A percentile compares a stretch with the other conserved stretches of the same genome.
phyloP scores from a whole-genome alignment of 1,140 invertebrate species.

The Semibalanus balanoides region DNA sequence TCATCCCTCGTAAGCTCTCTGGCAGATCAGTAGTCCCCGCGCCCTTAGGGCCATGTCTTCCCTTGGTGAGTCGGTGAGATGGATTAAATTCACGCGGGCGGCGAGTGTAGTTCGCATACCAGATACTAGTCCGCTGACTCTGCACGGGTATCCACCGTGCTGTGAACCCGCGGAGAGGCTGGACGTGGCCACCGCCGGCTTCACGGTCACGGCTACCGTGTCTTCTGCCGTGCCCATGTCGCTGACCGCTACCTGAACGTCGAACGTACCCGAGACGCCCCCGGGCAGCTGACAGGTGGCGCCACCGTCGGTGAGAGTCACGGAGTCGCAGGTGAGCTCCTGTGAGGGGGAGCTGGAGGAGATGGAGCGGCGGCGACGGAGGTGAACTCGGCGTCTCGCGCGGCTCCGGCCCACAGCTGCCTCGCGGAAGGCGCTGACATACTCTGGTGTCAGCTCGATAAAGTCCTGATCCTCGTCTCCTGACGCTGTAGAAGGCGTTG shows the following conservation, averaged over 20 bases:
- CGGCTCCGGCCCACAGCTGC: conserved; percentile 5
- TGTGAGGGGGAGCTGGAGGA: neutral
- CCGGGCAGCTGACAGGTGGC: conserved; percentile 4
- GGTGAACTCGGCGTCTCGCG: neutral
- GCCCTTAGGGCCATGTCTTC: no score
- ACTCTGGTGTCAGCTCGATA: conserved; percentile 7
- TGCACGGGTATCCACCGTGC: conserved; percentile 13
- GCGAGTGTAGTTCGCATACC: no score
- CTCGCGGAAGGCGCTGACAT: conserved; percentile 7
- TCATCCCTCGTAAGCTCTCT: no score
- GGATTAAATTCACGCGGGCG: no score
- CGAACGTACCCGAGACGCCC: conserved; percentile 7
- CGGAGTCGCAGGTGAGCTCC: neutral
- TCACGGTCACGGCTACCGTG: neutral
- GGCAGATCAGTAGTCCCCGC: no score
- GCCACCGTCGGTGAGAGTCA: conserved; percentile 1
- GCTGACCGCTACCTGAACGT: neutral
- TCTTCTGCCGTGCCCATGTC: neutral
- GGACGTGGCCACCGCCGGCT: neutral
- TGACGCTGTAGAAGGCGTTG: neutral
- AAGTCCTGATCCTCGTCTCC: neutral
- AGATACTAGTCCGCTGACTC: no score
- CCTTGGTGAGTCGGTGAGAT: no score
- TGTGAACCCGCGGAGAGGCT: conserved; percentile 9
- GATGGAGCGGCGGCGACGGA: neutral